Base-by-base conservation (phyloP, 1,140 invertebrate genomes). In the Ceratoteleas bidentatus region DNA sequence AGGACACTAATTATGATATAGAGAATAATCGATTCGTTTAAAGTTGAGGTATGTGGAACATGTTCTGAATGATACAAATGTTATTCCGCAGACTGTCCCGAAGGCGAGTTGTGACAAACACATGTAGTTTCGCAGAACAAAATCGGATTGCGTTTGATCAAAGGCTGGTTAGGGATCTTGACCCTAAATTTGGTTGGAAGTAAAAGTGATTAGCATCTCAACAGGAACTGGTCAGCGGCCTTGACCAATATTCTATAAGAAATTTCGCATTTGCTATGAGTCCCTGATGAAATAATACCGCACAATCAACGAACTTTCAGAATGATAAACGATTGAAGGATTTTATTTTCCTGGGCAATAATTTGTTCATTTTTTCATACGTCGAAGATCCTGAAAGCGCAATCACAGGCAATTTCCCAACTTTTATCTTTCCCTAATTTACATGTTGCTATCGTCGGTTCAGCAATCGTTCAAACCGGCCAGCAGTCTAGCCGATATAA, bases 401-500 rank as follows among this genome's bases (percentile, higher is more conserved):
- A 40, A 40, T 8, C 38, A 40, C 8, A 2, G 11, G 8, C 8
- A 40, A 40, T 40, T 40, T 40, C 38, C 38, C 8, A 40, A 40
- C 8, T 40, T 40, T 10, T 10, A 40, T 40, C 38, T 40, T 8
- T 40, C 38, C 38, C 11, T 10, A 40, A 10, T 40, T 40, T 40
- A 40, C 38, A 61, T 62, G 10, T 50, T 15, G 24, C 7, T 16
- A 32, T 13, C 43, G 33, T 33, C 16, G 14, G 34, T 14, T 0
- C n/a, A 11, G 14, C 36, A 73, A 36, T 73, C 16, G 24, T 45
- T 40, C 33, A 49, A 53, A 64, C 24, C 16, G 10, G 33, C 15
- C 16, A 8, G 45, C 24, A 62, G 77, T 81, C 72, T 76, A 72
- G 65, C 34, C 60, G 50, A 36, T 73, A 81, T 81, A 81, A 81